Conservation (phyloP, 2,113 vertebrate genomes). For the Mobula birostris region DNA sequence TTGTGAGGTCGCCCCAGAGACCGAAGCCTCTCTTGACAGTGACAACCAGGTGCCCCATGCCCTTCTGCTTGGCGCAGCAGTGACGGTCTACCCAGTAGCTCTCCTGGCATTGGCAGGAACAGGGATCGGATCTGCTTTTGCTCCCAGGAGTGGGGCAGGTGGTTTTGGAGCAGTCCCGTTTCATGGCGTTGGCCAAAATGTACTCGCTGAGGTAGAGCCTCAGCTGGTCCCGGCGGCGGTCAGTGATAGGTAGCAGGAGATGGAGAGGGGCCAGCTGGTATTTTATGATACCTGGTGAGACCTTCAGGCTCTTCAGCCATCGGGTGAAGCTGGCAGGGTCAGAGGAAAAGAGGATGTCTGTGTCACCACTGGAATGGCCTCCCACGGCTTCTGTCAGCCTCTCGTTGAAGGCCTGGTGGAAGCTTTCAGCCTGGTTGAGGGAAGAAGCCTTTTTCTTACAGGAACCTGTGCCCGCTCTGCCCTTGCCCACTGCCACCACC, state of each 20-base stretch:
- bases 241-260: slow-evolving; percentile 48
- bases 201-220: slow-evolving; percentile 47
- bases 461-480: too few relatives aligned
- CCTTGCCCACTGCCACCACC: slow-evolving; percentile 41
- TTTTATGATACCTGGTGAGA: slow-evolving; percentile 57
- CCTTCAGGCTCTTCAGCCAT: slow-evolving; percentile 59
- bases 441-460: slow-evolving; percentile 54
- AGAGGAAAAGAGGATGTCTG: slow-evolving; percentile 53
- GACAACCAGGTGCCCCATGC: slow-evolving; percentile 53
- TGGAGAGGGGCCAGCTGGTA: slow-evolving; percentile 61
- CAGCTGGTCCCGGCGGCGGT: slow-evolving; percentile 41
- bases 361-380: slow-evolving; percentile 54
- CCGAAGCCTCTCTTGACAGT: slow-evolving; percentile 49
- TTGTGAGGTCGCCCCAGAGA: too few relatives aligned
- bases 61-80: slow-evolving; percentile 57
- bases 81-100: slow-evolving; percentile 52
- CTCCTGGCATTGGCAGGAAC: not conserved
- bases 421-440: slow-evolving; percentile 45
- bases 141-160: too few relatives aligned
- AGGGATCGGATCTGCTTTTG: slow-evolving; percentile 37
- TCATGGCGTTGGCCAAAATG: slow-evolving; percentile 49
- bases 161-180: slow-evolving; percentile 48
- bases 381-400: slow-evolving; percentile 58
- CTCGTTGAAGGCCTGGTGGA: slow-evolving; percentile 48
- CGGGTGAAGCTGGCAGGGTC: slow-evolving; percentile 52